A percentile compares a stretch with the other conserved stretches of the same genome.
These are phyloP conservation scores for Lagopus muta DNA, from an alignment of 2,113 vertebrate genomes.

Conservation along the genomic window DNA sequence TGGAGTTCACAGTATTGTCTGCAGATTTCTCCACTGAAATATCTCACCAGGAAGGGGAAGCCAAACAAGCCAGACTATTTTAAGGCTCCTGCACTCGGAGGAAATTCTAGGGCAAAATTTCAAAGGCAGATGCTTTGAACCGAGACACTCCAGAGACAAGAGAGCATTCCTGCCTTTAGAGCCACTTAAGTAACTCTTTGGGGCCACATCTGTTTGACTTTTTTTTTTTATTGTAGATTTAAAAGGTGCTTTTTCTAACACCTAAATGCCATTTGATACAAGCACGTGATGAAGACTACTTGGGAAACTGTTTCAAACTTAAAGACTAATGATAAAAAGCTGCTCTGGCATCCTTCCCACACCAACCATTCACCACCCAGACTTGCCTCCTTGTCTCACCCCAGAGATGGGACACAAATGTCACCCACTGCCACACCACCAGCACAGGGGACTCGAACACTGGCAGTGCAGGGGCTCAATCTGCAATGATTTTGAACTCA, in stretches of 20 bases:
- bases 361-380: neutral
- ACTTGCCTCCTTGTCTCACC: neutral
- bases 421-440: neutral
- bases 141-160: neutral
- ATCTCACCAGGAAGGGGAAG: conserved; percentile 51
- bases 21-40: conserved; percentile 21
- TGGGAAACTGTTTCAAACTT: neutral
- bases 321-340: neutral
- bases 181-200: conserved; percentile 21
- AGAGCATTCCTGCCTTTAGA: conserved; percentile 24
- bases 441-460: neutral
- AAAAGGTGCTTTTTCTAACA: conserved; percentile 41
- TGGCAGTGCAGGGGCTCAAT: neutral
- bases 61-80: conserved; percentile 53
- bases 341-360: neutral
- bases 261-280: neutral
- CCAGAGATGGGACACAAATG: neutral
- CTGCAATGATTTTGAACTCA: neutral
- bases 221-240: conserved; percentile 44
- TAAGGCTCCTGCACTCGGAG: conserved; percentile 50
- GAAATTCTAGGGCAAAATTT: conserved; percentile 64
- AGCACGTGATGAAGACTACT: neutral
- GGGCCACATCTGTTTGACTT: neutral
- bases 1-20: conserved; percentile 37
- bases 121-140: conserved; percentile 62